Evolutionary conservation across 2,888 invertebrate species (phyloP).

Genomic region (Catocala sponsa): DNA sequence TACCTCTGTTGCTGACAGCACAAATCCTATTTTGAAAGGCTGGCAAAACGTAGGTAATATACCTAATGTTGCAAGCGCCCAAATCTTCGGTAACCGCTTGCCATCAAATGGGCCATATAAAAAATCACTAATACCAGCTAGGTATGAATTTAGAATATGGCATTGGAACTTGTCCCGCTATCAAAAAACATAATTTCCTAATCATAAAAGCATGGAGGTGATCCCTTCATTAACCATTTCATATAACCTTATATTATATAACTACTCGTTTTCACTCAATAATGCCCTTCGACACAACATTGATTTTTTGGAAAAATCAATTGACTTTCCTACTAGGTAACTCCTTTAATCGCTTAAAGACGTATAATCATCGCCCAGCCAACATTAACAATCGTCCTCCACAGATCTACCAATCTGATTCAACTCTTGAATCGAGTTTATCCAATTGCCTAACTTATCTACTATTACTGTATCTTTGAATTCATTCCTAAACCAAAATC

Average conservation of each 20-base stretch:
- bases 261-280: conserved; percentile 41
- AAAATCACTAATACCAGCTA: too few relatives aligned
- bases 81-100: too few relatives aligned
- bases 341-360: conserved; percentile 10
- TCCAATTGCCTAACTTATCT: conserved; percentile 32
- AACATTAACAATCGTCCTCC: conserved; percentile 37
- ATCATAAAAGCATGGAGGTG: conserved; percentile 28
- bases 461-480: conserved; percentile 52
- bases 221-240: conserved; percentile 43
- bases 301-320: conserved; percentile 42
- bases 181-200: too few relatives aligned
- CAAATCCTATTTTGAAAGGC: too few relatives aligned
- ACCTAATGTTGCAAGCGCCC: too few relatives aligned
- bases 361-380: conserved; percentile 7
- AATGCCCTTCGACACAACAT: conserved; percentile 37
- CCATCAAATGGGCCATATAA: too few relatives aligned
- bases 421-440: conserved; percentile 13
- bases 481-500: conserved; percentile 26
- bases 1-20: too few relatives aligned
- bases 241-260: conserved; percentile 38
- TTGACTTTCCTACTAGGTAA: conserved; percentile 28
- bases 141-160: too few relatives aligned
- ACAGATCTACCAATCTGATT: conserved; percentile 23
- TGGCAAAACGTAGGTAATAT: too few relatives aligned
- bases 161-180: too few relatives aligned